phyloP scores from a whole-genome alignment of 1,140 invertebrate species.

The Portunus trituberculatus region DNA sequence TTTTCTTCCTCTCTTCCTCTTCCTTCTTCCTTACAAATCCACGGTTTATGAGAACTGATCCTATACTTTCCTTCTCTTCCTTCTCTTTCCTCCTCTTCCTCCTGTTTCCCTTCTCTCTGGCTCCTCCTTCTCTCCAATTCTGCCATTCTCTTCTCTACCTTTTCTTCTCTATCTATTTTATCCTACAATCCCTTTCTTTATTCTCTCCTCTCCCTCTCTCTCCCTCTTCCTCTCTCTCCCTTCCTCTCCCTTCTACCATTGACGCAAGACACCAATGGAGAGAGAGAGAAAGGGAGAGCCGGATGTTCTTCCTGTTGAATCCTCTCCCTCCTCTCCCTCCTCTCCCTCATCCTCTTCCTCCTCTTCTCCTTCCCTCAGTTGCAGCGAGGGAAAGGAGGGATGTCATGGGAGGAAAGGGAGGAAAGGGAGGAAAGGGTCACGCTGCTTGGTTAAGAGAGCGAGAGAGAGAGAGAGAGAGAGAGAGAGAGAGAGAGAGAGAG shows the following conservation, averaged over 20 bases:
- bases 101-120: not conserved
- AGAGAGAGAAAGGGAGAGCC: not conserved
- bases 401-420: not conserved
- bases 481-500: not conserved
- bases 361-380: not conserved
- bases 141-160: too few relatives aligned
- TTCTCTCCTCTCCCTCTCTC: not conserved
- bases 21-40: too few relatives aligned
- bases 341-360: not conserved
- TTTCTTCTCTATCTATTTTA: not conserved
- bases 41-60: too few relatives aligned
- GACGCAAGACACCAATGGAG: not conserved
- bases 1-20: too few relatives aligned
- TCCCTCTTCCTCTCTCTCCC: not conserved
- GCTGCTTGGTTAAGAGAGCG: not conserved
- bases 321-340: not conserved
- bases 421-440: not conserved
- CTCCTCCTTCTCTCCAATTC: not conserved
- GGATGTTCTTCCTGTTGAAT: slow-evolving; percentile 12
- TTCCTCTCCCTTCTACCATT: not conserved
- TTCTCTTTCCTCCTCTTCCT: too few relatives aligned
- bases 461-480: not conserved
- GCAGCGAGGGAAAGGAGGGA: not conserved
- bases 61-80: not conserved
- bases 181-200: not conserved